Base-by-base conservation (phyloP, 1,140 invertebrate species). In the Drosophila neocordata region DNA sequence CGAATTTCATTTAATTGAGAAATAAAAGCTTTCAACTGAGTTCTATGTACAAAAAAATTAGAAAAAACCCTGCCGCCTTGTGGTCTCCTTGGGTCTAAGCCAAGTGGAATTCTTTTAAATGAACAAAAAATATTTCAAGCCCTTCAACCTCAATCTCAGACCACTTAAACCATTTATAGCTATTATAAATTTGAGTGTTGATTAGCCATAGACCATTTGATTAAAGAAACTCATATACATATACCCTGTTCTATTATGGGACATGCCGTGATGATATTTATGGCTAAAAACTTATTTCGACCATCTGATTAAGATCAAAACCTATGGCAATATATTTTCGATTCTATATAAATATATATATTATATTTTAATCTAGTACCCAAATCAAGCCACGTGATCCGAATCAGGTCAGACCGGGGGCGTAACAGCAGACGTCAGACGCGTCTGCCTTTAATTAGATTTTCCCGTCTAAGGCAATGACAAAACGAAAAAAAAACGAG, bases 301-400 rank as follows among this genome's bases (percentile, higher is more conserved):
- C 37, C 44, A 38, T 69, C 65, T 20, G 3, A 65, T 64, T 9
- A 73, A 44, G 55, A 63, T 53, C 76, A 55, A 59, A 63, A 68
- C 24, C 64, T 53, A 44, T 52, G 53, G 78, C 38, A 68, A 81
- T 80, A 80, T 81, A 81, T 80, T 80, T 77, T 35, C 15, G 27
- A 67, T 73, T 62, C 71, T 71, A 31, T 31, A 31, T 31, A 31
- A 31, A 58, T 55, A 73, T 38, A 56, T 63, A 55, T 66, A 34
- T 24, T 11, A 51, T 24, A 24, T 60, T 61, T 31, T 73, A 71
- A 69, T 77, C 76, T 22, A 35, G 12, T 6, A 13, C 24, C 15
- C 27, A 48, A 8, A 52, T 59, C 11, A 51, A 69, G 64, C 69
- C 81, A 82, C 81, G 81, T 87, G 81, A 85, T 81, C 53, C 27